These are phyloP conservation scores for Asteroscopus sphinx DNA, from an alignment of 2,888 invertebrate species.

Conservation along the genomic window DNA sequence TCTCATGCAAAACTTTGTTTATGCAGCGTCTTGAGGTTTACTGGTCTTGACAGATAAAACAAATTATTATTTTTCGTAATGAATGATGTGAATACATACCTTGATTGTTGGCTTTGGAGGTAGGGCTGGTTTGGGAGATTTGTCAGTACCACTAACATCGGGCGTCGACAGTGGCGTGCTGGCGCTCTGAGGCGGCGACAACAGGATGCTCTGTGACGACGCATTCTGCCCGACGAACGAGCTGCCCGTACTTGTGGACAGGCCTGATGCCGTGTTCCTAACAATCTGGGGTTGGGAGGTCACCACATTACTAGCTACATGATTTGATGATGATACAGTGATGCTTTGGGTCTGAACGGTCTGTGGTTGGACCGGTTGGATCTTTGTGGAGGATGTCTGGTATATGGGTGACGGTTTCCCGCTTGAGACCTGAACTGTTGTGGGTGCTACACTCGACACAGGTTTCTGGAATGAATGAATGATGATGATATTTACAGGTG, in stretches of 20 bases:
- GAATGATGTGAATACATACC: conserved; percentile 66
- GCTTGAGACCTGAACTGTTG: conserved; percentile 91
- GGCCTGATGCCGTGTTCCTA: conserved; percentile 86
- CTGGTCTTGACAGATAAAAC: too few species aligned
- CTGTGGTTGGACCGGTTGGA: conserved; percentile 94
- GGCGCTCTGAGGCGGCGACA: conserved; percentile 91
- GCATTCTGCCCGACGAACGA: conserved; percentile 78
- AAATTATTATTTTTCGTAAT: conserved; percentile 6
- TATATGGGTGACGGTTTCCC: conserved; percentile 94
- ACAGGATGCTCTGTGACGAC: conserved; percentile 82
- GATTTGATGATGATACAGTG: conserved; percentile 76
- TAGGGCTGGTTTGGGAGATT: conserved; percentile 93
- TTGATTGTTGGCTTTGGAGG: conserved; percentile 95
- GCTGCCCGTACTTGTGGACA: conserved; percentile 85
- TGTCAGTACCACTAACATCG: conserved; percentile 86
- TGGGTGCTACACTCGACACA: conserved; percentile 96
- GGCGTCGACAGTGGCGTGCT: conserved; percentile 90
- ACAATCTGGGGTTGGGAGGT: conserved; percentile 88
- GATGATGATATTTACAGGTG: conserved; percentile 87
- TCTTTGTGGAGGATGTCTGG: conserved; percentile 95
- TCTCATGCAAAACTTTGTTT: too few species aligned
- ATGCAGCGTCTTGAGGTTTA: too few species aligned
- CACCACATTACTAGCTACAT: conserved; percentile 83
- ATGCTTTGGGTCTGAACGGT: conserved; percentile 89
- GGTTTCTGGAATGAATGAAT: conserved; percentile 93